Base-by-base conservation (phyloP, 2,888 invertebrate genomes). In the Diaphora mendica region DNA sequence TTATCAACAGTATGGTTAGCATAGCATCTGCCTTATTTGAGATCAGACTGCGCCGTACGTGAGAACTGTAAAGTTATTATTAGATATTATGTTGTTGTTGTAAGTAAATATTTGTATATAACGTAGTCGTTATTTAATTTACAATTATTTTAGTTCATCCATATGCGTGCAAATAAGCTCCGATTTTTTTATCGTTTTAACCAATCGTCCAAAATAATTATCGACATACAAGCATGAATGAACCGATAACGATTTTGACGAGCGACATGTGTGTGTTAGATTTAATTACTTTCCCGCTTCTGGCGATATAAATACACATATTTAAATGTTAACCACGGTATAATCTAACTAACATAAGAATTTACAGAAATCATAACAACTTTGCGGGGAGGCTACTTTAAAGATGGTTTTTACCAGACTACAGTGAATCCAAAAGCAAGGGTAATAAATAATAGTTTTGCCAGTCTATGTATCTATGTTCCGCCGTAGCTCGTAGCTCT, bases 271-370 rank as follows among this genome's bases (percentile, higher is more conserved):
- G n/a, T 44, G 17, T 30, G n/a, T 64, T 59, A 35, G 4, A n/a
- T 68, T 73, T 68, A 73, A 73, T 70, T 73, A 73, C 48, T 44
- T 30, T 35, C 23, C 9, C 13, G 8, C 35, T 39, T 35, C 3
- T 39, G n/a, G 26, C 59, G 59, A 42, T n/a, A 9, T n/a, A 20
- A 3, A 51, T 51, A 51, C 23, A 51, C 8, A 8, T 51, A 51
- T 23, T 51, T 51, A 51, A 51, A 51, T 55, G 23, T 55, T 8
- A 55, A 55, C 3, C 9, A 7, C 7, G 20, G 20, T 20, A 48
- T 20, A 51, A 51, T 51, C 51, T 51, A 8, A 23, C 8, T 23
- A 8, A 51, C 51, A 23, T 48, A 48, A 13, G 20, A 20, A 48
- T 48, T 2, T 48, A 20, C 48, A 48, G 9, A 51, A 23, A 51